Evolutionary conservation across 1,140 invertebrate species (phyloP).

Genomic region (Drusus annulatus): DNA sequence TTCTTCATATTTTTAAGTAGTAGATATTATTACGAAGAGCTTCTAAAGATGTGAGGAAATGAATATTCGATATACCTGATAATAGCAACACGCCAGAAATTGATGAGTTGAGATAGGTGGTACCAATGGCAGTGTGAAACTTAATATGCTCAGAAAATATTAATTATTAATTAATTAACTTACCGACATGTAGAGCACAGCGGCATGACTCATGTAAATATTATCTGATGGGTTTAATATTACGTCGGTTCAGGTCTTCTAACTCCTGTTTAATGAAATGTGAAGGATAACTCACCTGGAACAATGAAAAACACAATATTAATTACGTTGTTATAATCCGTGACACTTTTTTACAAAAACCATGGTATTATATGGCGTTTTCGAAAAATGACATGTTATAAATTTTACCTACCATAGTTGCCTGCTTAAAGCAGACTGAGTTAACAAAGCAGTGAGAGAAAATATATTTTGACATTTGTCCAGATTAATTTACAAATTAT

Average conservation of each 20-base stretch:
- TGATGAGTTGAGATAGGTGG: no score
- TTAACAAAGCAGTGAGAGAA: no score
- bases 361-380: neutral
- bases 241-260: no score
- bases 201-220: no score
- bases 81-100: no score
- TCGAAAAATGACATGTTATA: neutral
- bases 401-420: neutral
- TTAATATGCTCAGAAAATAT: neutral
- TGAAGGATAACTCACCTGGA: neutral
- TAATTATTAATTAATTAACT: no score
- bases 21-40: neutral
- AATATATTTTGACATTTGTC: no score
- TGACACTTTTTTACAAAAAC: neutral
- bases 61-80: no score
- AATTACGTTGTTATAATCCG: neutral
- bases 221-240: no score
- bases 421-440: no score
- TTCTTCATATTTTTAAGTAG: neutral
- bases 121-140: slow-evolving; percentile 9
- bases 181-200: no score
- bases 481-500: no score
- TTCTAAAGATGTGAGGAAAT: neutral
- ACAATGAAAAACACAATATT: neutral
- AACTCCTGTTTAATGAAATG: neutral